phyloP scores from a whole-genome alignment of 2,113 vertebrate species.

The Xenopus tropicalis region UCB_Xtro_10.0 CM004443.2:193023001-193023500 shows the following conservation, averaged over 20 bases:
- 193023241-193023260: slow-evolving; percentile 55
- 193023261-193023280: slow-evolving; percentile 57
- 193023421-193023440: slow-evolving; percentile 15
- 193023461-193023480: background rate
- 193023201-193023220: slow-evolving; percentile 60
- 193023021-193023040: no score
- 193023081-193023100: no score
- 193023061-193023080: no score
- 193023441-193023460: slow-evolving; percentile 36
- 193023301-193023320: background rate
- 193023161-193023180: slow-evolving; percentile 65
- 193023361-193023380: slow-evolving; percentile 11
- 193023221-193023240: slow-evolving; percentile 55
- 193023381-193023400: background rate
- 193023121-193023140: no score
- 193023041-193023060: no score
- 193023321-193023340: slow-evolving; percentile 41
- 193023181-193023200: slow-evolving; percentile 64
- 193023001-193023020: no score
- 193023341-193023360: slow-evolving; percentile 11
- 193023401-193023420: slow-evolving; percentile 39
- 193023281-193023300: slow-evolving; percentile 37
- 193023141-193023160: slow-evolving; percentile 56
- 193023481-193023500: background rate
- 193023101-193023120: no score